phyloP scores from a whole-genome alignment of 2,797 vertebrate species.

The Dipus sagitta region DNA sequence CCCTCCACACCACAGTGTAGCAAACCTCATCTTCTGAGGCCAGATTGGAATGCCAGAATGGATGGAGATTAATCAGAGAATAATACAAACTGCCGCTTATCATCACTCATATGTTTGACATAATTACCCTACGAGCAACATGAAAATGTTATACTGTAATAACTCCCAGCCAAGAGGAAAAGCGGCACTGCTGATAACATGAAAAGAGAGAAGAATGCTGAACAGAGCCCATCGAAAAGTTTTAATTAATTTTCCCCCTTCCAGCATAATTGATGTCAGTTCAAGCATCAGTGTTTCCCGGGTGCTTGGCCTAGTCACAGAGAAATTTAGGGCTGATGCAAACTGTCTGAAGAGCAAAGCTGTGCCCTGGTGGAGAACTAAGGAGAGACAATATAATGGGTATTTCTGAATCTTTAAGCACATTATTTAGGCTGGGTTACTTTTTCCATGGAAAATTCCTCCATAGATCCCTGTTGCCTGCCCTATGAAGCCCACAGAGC shows the following conservation, averaged over 20 bases:
- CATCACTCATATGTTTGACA: constrained; percentile 82
- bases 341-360: neutral
- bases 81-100: constrained; percentile 81
- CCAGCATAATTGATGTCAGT: constrained; percentile 83
- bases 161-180: constrained; percentile 81
- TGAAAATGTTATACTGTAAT: constrained; percentile 82
- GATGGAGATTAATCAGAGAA: constrained; percentile 84
- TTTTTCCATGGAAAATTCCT: neutral
- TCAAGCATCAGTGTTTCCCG: constrained; percentile 76
- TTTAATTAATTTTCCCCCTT: constrained; percentile 87
- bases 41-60: constrained; percentile 78
- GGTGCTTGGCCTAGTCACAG: constrained; percentile 72
- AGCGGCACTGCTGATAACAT: constrained; percentile 80
- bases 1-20: constrained; percentile 20
- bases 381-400: accelerated
- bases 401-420: neutral
- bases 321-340: neutral
- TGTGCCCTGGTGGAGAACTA: neutral
- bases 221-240: constrained; percentile 82
- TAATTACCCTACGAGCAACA: constrained; percentile 85
- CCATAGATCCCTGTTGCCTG: neutral
- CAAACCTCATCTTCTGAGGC: constrained; percentile 61
- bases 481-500: neutral
- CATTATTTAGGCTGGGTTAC: neutral
- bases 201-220: constrained; percentile 73